These are phyloP conservation scores for Cyclopterus lumpus DNA, from an alignment of 2,797 vertebrate species.

Conservation along the genomic window DNA sequence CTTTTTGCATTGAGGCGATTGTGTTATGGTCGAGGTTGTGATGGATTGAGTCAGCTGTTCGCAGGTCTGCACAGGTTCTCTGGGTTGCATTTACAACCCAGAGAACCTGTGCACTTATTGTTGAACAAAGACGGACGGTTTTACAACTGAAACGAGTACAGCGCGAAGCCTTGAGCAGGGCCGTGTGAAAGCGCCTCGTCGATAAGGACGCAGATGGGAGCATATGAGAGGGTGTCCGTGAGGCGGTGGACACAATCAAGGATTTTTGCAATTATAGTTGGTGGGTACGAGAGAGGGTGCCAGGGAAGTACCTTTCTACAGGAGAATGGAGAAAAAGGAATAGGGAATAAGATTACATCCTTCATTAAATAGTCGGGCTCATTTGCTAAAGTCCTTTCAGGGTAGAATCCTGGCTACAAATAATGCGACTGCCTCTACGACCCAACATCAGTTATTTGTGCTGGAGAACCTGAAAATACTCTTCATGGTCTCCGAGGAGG, in stretches of 20 bases:
- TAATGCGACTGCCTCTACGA: slow-evolving; percentile 15
- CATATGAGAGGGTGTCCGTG: not conserved
- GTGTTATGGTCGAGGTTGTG: not conserved
- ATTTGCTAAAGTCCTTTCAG: slow-evolving; percentile 15
- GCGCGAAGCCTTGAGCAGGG: slow-evolving; percentile 3
- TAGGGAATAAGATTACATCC: slow-evolving; percentile 16
- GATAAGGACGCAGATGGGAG: not conserved
- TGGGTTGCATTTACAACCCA: not conserved
- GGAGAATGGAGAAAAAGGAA: slow-evolving; percentile 8
- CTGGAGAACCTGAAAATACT: slow-evolving; percentile 12
- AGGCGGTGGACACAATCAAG: not conserved
- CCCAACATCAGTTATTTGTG: slow-evolving; percentile 13
- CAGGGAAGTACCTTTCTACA: slow-evolving; percentile 14
- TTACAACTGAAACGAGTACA: not conserved
- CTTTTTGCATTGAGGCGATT: not conserved
- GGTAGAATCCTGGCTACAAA: slow-evolving; percentile 29
- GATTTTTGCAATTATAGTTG: not conserved
- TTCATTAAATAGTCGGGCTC: slow-evolving; percentile 24
- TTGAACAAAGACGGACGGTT: too few species aligned
- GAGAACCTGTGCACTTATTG: too few species aligned
- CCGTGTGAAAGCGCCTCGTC: not conserved
- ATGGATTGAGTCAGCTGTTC: not conserved
- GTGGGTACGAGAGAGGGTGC: not conserved
- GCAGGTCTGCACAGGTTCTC: not conserved
- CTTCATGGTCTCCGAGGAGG: slow-evolving; percentile 1